Base-by-base conservation (phyloP, 2,888 invertebrate genomes). In the Eupithecia dodoneata region DNA sequence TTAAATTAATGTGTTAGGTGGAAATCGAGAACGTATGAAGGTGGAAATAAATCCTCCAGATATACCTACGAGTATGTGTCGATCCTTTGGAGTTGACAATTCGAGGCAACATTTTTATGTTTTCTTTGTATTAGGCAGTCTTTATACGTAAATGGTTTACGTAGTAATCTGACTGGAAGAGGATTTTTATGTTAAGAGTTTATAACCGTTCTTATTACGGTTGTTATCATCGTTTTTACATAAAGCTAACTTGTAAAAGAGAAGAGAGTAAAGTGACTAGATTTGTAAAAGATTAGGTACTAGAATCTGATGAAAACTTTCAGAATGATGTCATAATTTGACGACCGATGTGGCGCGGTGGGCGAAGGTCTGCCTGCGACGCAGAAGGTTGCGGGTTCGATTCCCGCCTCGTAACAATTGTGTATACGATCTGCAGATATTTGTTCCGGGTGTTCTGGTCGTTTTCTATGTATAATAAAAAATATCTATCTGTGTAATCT, bases 1-100 rank as follows among this genome's bases (percentile, higher is more conserved):
- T 94, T 94, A 94, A 94, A 94, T 94, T 94, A 94, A 94, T 93
- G 93, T 90, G 92, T 94, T 93, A 91, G 89, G 91, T 90, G 88
- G 88, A 92, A 93, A 94, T 94, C 93, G 94, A 93, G 94, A 90
- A 91, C 89, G 90, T 90, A 89, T 90, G 87, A 88, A 93, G 93
- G 92, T 91, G 91, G 76, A 88, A 91, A 94, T 94, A 94, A 94
- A 94, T 94, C 94, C 92, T 88, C 82, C 86, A 94, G 93, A 94
- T 94, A 93, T 94, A n/a, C n/a, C n/a, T n/a, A 94, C 90, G 92
- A 86, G 89, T 83, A 94, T 90, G 92, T 83, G 83, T 86, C 88
- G 88, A 90, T 90, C 88, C 88, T 82, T 84, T 84, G 84, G 85
- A 88, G 94, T 91, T 94, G 94, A 94, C 94, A 94, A 87, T 92